phyloP scores from a whole-genome alignment of 2,113 vertebrate species.

The Myotis yumanensis region DNA sequence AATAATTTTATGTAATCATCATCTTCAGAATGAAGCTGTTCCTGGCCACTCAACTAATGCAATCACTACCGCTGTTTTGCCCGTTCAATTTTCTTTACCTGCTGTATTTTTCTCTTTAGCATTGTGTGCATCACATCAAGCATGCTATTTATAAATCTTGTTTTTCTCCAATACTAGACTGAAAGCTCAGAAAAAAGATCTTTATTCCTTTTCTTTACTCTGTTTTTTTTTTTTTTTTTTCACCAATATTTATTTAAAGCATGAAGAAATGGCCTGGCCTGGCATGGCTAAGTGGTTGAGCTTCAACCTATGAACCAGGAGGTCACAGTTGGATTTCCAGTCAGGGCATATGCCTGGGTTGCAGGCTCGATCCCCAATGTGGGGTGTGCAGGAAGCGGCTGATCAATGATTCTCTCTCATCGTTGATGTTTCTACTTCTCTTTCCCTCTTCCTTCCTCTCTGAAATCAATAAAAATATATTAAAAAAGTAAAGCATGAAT shows the following conservation, averaged over 20 bases:
- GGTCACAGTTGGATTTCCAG: too few species aligned
- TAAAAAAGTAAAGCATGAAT: not conserved
- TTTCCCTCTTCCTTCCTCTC: too few species aligned
- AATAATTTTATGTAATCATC: not conserved
- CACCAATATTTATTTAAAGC: not conserved
- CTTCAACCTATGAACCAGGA: too few species aligned
- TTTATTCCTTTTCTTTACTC: not conserved
- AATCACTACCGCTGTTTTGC: not conserved
- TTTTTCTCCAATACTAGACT: not conserved
- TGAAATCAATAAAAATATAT: too few species aligned
- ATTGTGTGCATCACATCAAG: not conserved
- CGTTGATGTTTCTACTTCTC: too few species aligned
- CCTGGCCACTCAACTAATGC: not conserved
- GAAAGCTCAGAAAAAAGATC: not conserved
- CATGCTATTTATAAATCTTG: not conserved
- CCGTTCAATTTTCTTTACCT: not conserved
- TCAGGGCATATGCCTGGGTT: too few species aligned
- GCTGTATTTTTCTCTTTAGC: not conserved
- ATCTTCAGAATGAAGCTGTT: not conserved
- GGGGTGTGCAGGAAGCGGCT: too few species aligned
- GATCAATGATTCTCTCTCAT: too few species aligned
- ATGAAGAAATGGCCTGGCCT: not conserved
- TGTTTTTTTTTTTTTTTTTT: not conserved
- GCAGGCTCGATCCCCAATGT: too few species aligned
- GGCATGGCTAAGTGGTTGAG: too few species aligned